Evolutionary conservation across 2,113 vertebrate species (phyloP).

Genomic region (Melanostigma gelatinosum): DNA sequence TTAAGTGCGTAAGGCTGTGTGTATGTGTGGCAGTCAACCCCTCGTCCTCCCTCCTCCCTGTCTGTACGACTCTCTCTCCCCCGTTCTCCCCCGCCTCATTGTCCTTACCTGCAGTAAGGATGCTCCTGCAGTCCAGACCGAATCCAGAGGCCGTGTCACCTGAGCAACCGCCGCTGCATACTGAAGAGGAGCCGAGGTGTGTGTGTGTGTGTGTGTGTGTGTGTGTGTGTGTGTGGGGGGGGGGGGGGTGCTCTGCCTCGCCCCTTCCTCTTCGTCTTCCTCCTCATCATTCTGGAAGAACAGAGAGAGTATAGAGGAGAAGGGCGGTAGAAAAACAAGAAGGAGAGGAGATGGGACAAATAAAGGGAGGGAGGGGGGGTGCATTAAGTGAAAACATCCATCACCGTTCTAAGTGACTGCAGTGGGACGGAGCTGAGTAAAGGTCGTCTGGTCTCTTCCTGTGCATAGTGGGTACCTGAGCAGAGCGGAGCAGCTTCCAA

Average conservation of each 20-base stretch:
- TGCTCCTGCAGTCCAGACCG: slow-evolving; percentile 52
- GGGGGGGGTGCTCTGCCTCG: slow-evolving; percentile 16
- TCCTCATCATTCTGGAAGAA: slow-evolving; percentile 56
- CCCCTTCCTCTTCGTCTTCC: slow-evolving; percentile 40
- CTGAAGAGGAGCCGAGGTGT: slow-evolving; percentile 52
- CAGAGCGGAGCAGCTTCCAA: slow-evolving; percentile 58
- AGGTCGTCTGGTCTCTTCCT: slow-evolving; percentile 70
- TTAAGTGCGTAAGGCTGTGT: not conserved
- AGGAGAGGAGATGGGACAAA: slow-evolving; percentile 27
- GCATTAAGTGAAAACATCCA: slow-evolving; percentile 68
- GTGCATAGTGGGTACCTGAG: slow-evolving; percentile 72
- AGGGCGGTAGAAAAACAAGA: slow-evolving; percentile 18
- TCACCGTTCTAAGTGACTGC: slow-evolving; percentile 80
- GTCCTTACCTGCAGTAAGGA: slow-evolving; percentile 73
- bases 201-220: not conserved
- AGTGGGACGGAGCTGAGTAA: slow-evolving; percentile 72
- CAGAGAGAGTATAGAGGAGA: slow-evolving; percentile 44
- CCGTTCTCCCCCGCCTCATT: slow-evolving; percentile 33
- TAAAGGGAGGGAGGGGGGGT: slow-evolving; percentile 9
- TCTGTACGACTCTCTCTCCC: not conserved
- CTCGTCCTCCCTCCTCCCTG: not conserved
- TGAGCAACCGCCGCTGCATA: slow-evolving; percentile 67
- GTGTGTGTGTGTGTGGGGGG: not conserved
- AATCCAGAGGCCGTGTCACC: slow-evolving; percentile 67
- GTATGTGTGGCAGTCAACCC: not conserved